Evolutionary conservation across 2,888 invertebrate genomes (phyloP), one percentile per base, ranked within the genome.

Genomic region (Aradus depressus): DNA sequence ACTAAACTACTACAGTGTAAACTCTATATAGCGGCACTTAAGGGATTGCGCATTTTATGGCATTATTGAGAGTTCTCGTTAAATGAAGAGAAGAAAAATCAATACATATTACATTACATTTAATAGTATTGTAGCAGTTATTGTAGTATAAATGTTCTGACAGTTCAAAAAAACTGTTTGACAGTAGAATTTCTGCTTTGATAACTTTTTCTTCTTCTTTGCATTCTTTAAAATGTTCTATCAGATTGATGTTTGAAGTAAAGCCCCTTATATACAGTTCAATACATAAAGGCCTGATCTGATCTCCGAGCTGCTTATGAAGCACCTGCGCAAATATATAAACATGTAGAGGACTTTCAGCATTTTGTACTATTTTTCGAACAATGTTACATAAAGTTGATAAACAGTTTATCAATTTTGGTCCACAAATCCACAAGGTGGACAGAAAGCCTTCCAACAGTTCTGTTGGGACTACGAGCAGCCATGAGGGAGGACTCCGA

Each of bases 181-280:
- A 71, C 23, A 81, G 67, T 23, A 63, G 74, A 66, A 63, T 71
- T 71, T 62, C 74, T 66, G n/a, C 69, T 60, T 74, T 75, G 63
- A 75, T 68, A 1, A 71, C 67, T 60, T 70, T 70, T 22, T 70
- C 71, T 53, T 68, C 64, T 56, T 74, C 72, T 63, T 75, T 70
- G 63, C 74, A 69, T 62, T 72, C 63, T 71, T 82, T 73, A 66
- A 77, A 70, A 64, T 74, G 70, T 65, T 85, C 84, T 62, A 84
- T 65, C 64, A 80, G 79, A 62, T 85, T 84, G 76, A 84, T 78
- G 60, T 84, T 84, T 10, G 80, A 76, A 4, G 82, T 84, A 59
- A 85, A 72, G 3, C 81, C 83, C 52, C 81, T 74, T 45, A 85
- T 79, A 64, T 80, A 83, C 60, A 84, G 65, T 65, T 84, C 82